Conservation (phyloP, 2,113 vertebrate species). For the Riparia riparia region DNA sequence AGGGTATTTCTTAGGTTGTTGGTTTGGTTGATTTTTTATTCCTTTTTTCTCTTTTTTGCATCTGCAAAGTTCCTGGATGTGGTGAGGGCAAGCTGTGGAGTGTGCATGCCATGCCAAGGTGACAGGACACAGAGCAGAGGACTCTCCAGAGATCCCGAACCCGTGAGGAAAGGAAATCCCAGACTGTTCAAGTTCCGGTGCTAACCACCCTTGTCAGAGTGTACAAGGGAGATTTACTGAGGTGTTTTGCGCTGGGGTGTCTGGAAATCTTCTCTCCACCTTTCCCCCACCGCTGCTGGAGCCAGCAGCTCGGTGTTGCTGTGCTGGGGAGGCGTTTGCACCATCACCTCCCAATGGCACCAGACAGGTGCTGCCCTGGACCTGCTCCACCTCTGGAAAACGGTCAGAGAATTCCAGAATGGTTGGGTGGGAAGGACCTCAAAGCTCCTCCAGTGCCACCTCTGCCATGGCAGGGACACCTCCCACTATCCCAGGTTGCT, state of each 20-base stretch:
- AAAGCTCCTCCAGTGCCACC: rapidly evolving
- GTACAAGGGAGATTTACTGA: not conserved
- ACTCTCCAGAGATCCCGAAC: not conserved
- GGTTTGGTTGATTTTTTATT: not conserved
- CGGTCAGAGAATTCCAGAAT: not conserved
- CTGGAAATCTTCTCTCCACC: not conserved
- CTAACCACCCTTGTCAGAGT: not conserved
- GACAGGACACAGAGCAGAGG: not conserved
- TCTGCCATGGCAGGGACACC: not conserved
- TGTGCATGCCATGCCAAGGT: too few relatives aligned
- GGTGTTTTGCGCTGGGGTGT: not conserved
- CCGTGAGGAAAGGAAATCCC: not conserved
- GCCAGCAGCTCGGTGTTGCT: not conserved
- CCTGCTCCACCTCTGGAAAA: not conserved
- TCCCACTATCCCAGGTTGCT: not conserved
- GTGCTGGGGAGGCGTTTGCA: not conserved
- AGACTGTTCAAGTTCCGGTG: not conserved
- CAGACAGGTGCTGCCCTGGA: not conserved
- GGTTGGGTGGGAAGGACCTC: not conserved
- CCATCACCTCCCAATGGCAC: rapidly evolving
- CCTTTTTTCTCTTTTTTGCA: not conserved
- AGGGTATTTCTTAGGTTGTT: not conserved
- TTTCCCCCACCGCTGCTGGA: not conserved
- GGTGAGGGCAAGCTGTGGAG: not conserved
- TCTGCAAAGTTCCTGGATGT: not conserved